Conservation (phyloP, 2,888 invertebrate species). For the Netelia virgata region DNA sequence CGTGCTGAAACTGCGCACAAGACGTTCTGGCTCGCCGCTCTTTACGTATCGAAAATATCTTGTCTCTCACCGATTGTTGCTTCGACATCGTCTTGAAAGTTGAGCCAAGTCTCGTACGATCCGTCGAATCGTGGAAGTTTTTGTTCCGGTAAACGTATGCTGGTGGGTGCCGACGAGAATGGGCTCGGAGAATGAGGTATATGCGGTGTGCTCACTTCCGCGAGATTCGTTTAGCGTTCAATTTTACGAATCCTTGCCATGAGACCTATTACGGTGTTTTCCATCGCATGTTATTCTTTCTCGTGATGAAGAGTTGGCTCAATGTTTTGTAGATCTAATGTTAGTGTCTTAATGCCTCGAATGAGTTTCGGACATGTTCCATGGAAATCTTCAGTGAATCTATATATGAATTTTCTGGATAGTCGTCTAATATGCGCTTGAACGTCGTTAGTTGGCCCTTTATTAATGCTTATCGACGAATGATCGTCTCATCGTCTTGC, state of each 20-base stretch:
- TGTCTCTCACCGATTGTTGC: slow-evolving; percentile 16
- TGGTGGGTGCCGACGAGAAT: not conserved
- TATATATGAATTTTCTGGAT: too few relatives aligned
- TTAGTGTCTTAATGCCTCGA: not conserved
- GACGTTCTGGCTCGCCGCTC: slow-evolving; percentile 38
- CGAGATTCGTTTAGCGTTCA: not conserved
- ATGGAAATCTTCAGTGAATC: too few relatives aligned
- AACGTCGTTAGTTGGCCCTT: too few relatives aligned
- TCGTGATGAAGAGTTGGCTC: not conserved
- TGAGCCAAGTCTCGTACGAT: slow-evolving; percentile 48
- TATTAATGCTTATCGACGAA: too few relatives aligned
- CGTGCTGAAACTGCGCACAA: slow-evolving; percentile 2
- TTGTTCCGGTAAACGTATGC: too few relatives aligned
- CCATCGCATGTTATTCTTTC: not conserved
- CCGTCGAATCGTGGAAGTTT: too few relatives aligned
- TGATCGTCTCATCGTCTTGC: too few relatives aligned
- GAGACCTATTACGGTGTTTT: not conserved
- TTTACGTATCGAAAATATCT: slow-evolving; percentile 13
- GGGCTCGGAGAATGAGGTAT: slow-evolving; percentile 5
- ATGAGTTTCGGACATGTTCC: not conserved
- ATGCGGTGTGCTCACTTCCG: too few relatives aligned
- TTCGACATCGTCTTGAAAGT: slow-evolving; percentile 65
- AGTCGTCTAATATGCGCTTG: too few relatives aligned
- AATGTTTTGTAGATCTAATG: not conserved
- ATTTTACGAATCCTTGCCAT: not conserved